Conservation (phyloP, 2,797 vertebrate genomes). For the Setipinna tenuifilis region DNA sequence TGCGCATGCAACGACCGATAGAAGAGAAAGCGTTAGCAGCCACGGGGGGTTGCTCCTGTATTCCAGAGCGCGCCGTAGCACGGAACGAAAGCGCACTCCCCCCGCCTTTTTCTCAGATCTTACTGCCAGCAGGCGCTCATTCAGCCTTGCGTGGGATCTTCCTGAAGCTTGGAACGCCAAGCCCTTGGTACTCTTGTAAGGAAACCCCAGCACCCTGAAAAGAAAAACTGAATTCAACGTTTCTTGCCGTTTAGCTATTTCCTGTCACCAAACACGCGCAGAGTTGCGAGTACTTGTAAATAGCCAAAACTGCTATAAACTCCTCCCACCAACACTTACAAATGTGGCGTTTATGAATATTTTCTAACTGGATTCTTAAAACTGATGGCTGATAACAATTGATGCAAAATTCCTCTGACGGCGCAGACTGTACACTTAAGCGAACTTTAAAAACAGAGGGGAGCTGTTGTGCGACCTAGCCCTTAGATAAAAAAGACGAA, state of each 20-base stretch:
- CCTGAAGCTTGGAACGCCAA: slow-evolving; percentile 12
- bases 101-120: slow-evolving; percentile 11
- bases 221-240: background rate
- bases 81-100: slow-evolving; percentile 26
- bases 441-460: background rate
- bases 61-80: slow-evolving; percentile 23
- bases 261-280: background rate
- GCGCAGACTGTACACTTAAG: background rate
- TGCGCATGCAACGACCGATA: slow-evolving; percentile 25
- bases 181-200: slow-evolving; percentile 21
- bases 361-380: background rate
- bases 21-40: slow-evolving; percentile 13
- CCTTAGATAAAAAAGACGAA: no score
- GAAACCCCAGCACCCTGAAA: slow-evolving; percentile 12
- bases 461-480: no score
- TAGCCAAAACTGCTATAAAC: background rate
- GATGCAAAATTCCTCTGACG: background rate
- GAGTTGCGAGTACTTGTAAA: background rate
- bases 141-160: slow-evolving; percentile 25
- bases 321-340: background rate
- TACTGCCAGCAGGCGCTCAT: slow-evolving; percentile 20
- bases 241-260: background rate
- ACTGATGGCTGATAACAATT: background rate
- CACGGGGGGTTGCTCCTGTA: slow-evolving; percentile 24
- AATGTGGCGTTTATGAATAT: background rate